These are phyloP conservation scores for Drosophila erecta DNA, from an alignment of 1,140 invertebrate species.

Conservation along the genomic window DNA sequence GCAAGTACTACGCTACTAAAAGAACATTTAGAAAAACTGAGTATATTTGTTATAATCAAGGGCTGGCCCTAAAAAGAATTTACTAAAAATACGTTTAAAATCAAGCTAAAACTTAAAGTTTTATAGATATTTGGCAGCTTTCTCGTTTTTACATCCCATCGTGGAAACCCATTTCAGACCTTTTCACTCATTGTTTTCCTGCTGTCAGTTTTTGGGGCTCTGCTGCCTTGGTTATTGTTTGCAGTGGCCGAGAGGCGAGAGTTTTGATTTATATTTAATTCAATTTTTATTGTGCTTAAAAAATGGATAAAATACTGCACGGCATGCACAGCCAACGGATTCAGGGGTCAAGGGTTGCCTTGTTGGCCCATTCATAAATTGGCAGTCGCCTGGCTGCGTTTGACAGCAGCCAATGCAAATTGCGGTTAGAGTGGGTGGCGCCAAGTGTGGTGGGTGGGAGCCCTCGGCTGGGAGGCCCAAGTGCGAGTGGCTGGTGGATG, in stretches of 20 bases:
- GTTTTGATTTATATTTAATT: conserved; percentile 79
- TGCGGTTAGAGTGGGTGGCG: conserved; percentile 46
- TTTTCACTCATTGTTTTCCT: not conserved
- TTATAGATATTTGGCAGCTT: too few species aligned
- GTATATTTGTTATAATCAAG: too few species aligned
- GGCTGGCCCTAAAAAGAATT: too few species aligned
- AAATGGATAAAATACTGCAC: conserved; percentile 75
- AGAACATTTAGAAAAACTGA: too few species aligned
- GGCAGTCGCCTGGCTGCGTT: conserved; percentile 69
- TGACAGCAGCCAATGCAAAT: conserved; percentile 78
- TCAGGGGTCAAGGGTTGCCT: conserved; percentile 49
- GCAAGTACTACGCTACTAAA: too few species aligned
- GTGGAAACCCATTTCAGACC: not conserved
- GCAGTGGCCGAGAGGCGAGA: conserved; percentile 5
- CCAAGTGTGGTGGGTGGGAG: too few species aligned
- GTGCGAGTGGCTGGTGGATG: not conserved
- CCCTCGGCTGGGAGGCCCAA: too few species aligned
- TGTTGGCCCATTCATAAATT: conserved; percentile 66
- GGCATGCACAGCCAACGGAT: conserved; percentile 36
- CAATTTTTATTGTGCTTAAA: conserved; percentile 81
- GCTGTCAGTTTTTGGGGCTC: conserved; percentile 6
- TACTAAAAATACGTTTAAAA: too few species aligned
- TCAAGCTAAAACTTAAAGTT: too few species aligned
- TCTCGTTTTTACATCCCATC: too few species aligned
- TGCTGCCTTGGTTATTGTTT: conserved; percentile 46